Percentiles rank a stretch among this genome's conserved stretches.
Conservation (phyloP, 2,797 vertebrate genomes). For the Lagorchestes hirsutus region DNA sequence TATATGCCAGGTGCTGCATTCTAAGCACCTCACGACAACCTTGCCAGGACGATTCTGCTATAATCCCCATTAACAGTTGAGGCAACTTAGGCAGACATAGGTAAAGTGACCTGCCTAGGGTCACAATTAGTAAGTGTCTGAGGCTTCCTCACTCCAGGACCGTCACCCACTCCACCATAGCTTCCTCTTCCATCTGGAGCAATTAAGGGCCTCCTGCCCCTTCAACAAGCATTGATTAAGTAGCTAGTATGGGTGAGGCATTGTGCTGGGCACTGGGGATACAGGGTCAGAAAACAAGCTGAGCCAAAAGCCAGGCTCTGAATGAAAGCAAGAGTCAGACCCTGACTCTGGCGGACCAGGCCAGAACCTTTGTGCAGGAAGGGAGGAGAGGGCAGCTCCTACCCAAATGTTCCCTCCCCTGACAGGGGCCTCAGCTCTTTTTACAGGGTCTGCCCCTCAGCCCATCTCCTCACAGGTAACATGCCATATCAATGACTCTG, state of each 20-base stretch:
- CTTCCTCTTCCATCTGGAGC: too few relatives aligned
- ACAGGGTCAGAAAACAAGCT: too few relatives aligned
- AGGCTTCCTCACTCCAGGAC: not conserved
- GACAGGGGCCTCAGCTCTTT: not conserved
- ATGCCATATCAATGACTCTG: too few relatives aligned
- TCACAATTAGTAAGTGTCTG: not conserved
- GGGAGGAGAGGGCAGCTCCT: too few relatives aligned
- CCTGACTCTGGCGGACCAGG: not conserved
- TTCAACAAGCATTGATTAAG: too few relatives aligned
- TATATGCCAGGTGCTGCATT: too few relatives aligned
- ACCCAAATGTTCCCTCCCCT: not conserved
- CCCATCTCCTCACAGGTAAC: not conserved
- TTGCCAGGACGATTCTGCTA: too few relatives aligned
- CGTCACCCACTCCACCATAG: not conserved
- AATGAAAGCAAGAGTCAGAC: too few relatives aligned
- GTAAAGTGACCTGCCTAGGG: not conserved
- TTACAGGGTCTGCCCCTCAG: not conserved
- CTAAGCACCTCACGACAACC: too few relatives aligned
- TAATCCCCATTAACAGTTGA: too few relatives aligned
- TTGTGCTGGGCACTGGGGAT: accelerated
- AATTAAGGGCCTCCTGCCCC: not conserved
- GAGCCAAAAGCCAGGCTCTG: too few relatives aligned
- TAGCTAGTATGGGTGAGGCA: not conserved
- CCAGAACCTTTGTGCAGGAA: not conserved
- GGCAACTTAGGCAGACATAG: not conserved